Evolutionary conservation across 2,797 vertebrate species (phyloP).

Genomic region (Trachurus trachurus): DNA sequence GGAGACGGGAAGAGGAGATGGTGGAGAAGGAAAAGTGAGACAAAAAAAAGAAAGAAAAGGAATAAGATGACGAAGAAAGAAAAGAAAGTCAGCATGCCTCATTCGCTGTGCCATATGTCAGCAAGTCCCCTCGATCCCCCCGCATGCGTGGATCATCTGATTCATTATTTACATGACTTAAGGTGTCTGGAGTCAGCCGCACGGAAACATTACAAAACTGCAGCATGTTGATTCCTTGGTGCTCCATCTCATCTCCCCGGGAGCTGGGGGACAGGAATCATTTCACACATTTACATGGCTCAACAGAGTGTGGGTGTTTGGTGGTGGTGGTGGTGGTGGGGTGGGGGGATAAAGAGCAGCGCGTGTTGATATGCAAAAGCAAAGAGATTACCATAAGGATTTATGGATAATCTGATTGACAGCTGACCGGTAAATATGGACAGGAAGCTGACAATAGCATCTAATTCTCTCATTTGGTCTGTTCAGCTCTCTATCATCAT

Average conservation of each 20-base stretch:
- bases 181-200: slow-evolving; percentile 78
- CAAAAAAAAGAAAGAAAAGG: slow-evolving; percentile 9
- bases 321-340: neutral
- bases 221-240: slow-evolving; percentile 77
- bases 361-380: slow-evolving; percentile 79
- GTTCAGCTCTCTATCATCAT: slow-evolving; percentile 31
- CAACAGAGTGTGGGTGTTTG: slow-evolving; percentile 50
- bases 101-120: slow-evolving; percentile 54
- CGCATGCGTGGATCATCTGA: slow-evolving; percentile 71
- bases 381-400: slow-evolving; percentile 81
- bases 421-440: slow-evolving; percentile 84
- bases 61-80: slow-evolving; percentile 16
- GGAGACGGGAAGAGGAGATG: slow-evolving; percentile 9
- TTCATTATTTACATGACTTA: slow-evolving; percentile 86
- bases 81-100: slow-evolving; percentile 37
- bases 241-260: slow-evolving; percentile 60
- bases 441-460: slow-evolving; percentile 49
- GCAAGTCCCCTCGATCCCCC: slow-evolving; percentile 54
- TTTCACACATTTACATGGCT: slow-evolving; percentile 76
- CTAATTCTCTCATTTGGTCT: slow-evolving; percentile 51
- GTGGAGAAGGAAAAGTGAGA: neutral
- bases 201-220: slow-evolving; percentile 84
- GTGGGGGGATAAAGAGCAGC: slow-evolving; percentile 35
- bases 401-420: slow-evolving; percentile 85
- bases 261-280: slow-evolving; percentile 55